These are phyloP conservation scores for Oreortyx pictus DNA, from an alignment of 2,797 vertebrate genomes.

Conservation along the genomic window DNA sequence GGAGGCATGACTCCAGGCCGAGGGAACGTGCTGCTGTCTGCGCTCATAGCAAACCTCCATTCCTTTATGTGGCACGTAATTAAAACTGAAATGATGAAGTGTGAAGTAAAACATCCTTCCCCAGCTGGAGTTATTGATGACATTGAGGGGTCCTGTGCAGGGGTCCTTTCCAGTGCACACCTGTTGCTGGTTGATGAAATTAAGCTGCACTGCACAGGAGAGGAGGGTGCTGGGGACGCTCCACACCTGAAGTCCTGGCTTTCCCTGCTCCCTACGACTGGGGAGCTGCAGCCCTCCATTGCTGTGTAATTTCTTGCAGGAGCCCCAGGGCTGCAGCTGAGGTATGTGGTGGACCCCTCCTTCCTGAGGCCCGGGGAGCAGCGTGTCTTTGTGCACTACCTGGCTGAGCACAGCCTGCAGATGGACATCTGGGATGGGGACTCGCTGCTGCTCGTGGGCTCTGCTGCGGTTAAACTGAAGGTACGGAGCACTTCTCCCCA, in stretches of 20 bases:
- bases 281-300: background rate
- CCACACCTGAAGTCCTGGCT: background rate
- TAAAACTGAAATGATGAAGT: too few species aligned
- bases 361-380: constrained; percentile 87
- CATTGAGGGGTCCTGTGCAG: background rate
- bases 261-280: background rate
- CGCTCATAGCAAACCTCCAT: background rate
- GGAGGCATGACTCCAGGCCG: background rate
- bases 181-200: background rate
- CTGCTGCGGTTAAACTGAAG: constrained; percentile 89
- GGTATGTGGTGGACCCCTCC: constrained; percentile 85
- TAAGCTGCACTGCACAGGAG: background rate
- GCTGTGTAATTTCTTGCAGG: constrained; percentile 66
- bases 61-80: background rate
- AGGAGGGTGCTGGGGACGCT: background rate
- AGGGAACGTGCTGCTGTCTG: background rate
- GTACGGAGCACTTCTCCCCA: constrained; percentile 64
- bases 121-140: background rate
- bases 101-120: background rate
- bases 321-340: constrained; percentile 86
- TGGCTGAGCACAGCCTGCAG: constrained; percentile 89
- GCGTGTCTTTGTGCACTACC: constrained; percentile 88
- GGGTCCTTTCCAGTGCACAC: background rate
- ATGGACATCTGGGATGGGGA: constrained; percentile 94
- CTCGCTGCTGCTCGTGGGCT: constrained; percentile 92